Percentiles rank a stretch among this genome's conserved stretches.
These are phyloP conservation scores for Brachypalpus laphriformis DNA, from an alignment of 2,888 invertebrate species.

Conservation along the genomic window DNA sequence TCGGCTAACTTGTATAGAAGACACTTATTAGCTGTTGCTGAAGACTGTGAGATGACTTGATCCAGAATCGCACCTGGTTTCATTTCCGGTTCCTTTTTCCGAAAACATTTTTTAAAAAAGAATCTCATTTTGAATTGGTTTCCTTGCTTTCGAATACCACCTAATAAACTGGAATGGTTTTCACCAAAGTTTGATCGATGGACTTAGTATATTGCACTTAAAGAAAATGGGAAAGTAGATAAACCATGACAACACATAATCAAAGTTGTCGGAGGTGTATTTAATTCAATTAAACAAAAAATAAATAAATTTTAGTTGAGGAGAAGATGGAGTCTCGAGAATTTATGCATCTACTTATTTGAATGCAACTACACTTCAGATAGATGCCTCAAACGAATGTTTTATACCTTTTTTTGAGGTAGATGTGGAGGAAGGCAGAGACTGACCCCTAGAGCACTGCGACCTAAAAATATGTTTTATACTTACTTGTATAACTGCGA, in stretches of 20 bases:
- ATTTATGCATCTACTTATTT: too few relatives aligned
- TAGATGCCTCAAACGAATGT: too few relatives aligned
- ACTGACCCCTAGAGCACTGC: too few relatives aligned
- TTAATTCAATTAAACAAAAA: too few relatives aligned
- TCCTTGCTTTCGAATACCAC: neutral
- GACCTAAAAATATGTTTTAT: too few relatives aligned
- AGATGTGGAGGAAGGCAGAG: too few relatives aligned
- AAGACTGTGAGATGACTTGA: slow-evolving; percentile 93
- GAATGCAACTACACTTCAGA: too few relatives aligned
- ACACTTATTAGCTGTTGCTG: slow-evolving; percentile 92
- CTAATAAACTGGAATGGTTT: neutral
- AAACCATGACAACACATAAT: neutral
- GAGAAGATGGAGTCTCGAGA: too few relatives aligned
- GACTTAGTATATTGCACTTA: neutral
- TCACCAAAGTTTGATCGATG: slow-evolving; percentile 30
- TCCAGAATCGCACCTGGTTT: slow-evolving; percentile 91
- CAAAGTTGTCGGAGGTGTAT: neutral
- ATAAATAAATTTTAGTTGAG: too few relatives aligned
- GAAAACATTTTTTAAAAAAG: slow-evolving; percentile 80
- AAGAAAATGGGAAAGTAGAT: too few relatives aligned
- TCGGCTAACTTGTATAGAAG: slow-evolving; percentile 94
- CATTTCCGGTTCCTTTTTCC: slow-evolving; percentile 82
- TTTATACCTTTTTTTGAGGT: too few relatives aligned
- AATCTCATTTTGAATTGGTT: slow-evolving; percentile 77
- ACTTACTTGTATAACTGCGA: too few relatives aligned